Evolutionary conservation across 2,797 vertebrate genomes (phyloP).

Genomic region (Gorsachius magnificus): DNA sequence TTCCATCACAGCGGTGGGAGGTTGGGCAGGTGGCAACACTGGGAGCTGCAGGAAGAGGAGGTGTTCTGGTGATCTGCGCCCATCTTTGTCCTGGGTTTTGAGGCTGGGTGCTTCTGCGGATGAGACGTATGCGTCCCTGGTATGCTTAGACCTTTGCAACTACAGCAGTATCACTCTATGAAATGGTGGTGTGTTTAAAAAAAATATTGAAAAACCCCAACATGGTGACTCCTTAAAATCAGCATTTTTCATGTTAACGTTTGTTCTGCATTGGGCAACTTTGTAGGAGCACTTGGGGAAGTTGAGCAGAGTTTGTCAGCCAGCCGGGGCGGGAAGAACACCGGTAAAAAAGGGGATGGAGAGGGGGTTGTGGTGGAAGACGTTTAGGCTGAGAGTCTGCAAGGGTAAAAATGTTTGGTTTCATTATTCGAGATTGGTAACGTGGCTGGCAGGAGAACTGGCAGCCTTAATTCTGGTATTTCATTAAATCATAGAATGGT

Average conservation of each 20-base stretch:
- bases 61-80: not conserved
- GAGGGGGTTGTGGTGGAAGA: not conserved
- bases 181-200: too few species aligned
- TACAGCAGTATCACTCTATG: not conserved
- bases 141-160: not conserved
- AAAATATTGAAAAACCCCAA: not conserved
- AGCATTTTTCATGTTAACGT: not conserved
- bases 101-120: not conserved
- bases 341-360: accelerated
- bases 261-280: not conserved
- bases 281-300: not conserved
- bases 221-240: not conserved
- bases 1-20: accelerated
- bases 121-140: accelerated
- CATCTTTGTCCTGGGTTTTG: not conserved
- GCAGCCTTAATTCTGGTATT: not conserved
- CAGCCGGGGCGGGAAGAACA: accelerated
- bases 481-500: too few species aligned
- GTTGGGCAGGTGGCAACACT: too few species aligned
- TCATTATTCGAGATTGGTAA: not conserved
- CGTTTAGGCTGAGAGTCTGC: not conserved
- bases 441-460: not conserved
- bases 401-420: not conserved
- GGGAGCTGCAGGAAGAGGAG: not conserved
- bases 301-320: not conserved